Conservation (phyloP, 2,113 vertebrate genomes). For the Taxidea taxus region DNA sequence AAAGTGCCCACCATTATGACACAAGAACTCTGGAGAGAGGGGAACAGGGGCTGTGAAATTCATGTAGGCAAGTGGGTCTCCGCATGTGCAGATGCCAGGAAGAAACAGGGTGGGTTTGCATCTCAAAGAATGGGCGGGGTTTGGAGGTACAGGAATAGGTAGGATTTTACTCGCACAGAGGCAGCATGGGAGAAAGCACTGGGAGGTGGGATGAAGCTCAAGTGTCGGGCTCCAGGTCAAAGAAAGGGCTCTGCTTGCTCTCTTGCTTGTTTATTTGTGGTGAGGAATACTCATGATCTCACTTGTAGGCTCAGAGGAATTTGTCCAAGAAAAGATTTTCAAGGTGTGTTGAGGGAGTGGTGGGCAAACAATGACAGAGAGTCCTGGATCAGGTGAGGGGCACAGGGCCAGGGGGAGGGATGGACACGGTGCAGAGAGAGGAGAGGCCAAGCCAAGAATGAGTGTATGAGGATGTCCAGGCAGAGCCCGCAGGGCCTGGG, state of each 20-base stretch:
- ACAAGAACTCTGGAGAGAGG: not conserved
- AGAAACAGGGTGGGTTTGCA: not conserved
- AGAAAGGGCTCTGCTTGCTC: not conserved
- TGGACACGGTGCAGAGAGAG: not conserved
- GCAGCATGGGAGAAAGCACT: not conserved
- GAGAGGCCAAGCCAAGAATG: not conserved
- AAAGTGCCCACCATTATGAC: fast-evolving
- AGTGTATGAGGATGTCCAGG: not conserved
- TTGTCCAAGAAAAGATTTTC: slow-evolving; percentile 1
- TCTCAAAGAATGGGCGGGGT: not conserved
- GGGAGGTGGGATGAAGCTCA: not conserved
- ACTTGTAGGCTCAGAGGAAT: not conserved
- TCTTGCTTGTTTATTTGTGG: not conserved
- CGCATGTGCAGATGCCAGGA: not conserved
- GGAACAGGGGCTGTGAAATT: not conserved
- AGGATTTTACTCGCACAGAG: not conserved
- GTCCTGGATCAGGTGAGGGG: not conserved
- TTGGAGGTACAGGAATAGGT: not conserved
- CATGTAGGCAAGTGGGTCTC: not conserved
- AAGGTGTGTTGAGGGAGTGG: not conserved
- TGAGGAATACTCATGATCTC: not conserved
- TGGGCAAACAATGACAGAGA: not conserved
- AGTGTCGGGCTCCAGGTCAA: not conserved
- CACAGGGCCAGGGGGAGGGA: not conserved
- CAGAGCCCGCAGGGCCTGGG: not conserved